Evolutionary conservation across 2,113 vertebrate species (phyloP).

Genomic region (Megaceryle maxima): DNA sequence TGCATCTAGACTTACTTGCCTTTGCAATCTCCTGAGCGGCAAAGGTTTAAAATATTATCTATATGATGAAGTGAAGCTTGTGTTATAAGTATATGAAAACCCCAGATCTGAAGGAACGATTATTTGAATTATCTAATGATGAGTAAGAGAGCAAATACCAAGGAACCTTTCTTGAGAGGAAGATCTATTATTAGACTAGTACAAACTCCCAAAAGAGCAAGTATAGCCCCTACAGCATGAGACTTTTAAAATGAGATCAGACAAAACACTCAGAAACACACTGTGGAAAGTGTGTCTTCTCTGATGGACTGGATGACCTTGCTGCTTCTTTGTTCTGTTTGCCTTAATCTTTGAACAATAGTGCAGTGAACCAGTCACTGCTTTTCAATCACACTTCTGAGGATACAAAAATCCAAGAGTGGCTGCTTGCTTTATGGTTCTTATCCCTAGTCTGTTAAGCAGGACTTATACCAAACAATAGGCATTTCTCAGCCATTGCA

Average conservation of each 20-base stretch:
- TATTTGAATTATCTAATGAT: neutral
- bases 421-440: neutral
- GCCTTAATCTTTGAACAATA: conserved; percentile 52
- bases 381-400: conserved; percentile 45
- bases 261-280: conserved; percentile 14
- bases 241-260: neutral
- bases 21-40: neutral
- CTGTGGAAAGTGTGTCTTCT: conserved; percentile 11
- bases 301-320: conserved; percentile 20
- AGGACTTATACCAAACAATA: neutral
- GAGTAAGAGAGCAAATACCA: neutral
- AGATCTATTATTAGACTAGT: neutral
- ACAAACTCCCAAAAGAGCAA: neutral
- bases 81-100: neutral
- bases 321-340: neutral
- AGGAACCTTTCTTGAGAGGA: neutral
- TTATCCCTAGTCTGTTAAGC: neutral
- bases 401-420: neutral
- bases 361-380: conserved; percentile 33
- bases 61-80: neutral
- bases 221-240: neutral
- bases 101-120: neutral
- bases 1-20: neutral
- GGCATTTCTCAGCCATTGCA: neutral
- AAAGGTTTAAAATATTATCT: neutral